phyloP scores from a whole-genome alignment of 2,113 vertebrate species.

The Crotalus helleri region DNA sequence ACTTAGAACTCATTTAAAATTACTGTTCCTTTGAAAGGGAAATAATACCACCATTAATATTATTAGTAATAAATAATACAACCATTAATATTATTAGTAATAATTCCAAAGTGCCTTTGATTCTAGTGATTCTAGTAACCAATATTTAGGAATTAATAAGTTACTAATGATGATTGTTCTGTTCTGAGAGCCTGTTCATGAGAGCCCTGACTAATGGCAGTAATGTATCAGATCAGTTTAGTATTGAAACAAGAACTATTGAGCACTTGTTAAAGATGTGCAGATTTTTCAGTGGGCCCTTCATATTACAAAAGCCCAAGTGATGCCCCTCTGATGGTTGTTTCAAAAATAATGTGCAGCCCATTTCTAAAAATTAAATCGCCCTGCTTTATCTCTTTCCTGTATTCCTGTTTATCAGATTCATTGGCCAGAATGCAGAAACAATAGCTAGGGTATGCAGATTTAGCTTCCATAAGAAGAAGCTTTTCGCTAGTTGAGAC shows the following conservation, averaged over 20 bases:
- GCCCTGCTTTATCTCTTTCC: background rate
- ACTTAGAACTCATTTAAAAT: background rate
- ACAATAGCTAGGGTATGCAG: background rate
- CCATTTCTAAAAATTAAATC: background rate
- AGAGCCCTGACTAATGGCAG: background rate
- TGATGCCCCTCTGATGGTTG: background rate
- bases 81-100: background rate
- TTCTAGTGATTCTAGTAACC: background rate
- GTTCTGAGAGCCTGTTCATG: background rate
- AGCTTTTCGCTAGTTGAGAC: background rate
- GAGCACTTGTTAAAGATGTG: background rate
- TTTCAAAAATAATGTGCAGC: background rate
- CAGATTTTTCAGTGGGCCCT: background rate
- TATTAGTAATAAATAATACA: background rate
- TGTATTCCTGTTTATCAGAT: background rate
- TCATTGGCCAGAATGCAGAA: background rate
- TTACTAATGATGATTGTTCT: background rate
- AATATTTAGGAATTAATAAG: background rate
- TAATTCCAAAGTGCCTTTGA: background rate
- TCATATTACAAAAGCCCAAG: background rate
- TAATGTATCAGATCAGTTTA: background rate
- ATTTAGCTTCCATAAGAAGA: background rate
- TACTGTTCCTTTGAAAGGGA: slow-evolving; percentile 1
- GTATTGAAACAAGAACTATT: background rate
- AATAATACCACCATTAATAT: background rate